Conservation (phyloP, 2,113 vertebrate genomes). For the Sinocyclocheilus rhinocerous region DNA sequence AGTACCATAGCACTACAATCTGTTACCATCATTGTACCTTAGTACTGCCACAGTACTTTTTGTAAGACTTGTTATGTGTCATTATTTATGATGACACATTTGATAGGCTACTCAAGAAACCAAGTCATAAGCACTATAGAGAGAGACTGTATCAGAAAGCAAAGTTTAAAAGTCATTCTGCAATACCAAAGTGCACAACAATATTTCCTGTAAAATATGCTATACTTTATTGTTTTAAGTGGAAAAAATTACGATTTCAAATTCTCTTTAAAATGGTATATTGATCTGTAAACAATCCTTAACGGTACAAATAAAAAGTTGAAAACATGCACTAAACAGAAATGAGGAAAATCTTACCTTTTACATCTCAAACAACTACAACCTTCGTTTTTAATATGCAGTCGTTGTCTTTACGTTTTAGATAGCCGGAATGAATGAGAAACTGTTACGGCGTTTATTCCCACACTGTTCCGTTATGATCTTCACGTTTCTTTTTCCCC, state of each 20-base stretch:
- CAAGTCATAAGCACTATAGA: neutral
- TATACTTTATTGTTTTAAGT: neutral
- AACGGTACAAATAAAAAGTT: neutral
- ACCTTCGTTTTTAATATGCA: neutral
- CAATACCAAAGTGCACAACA: neutral
- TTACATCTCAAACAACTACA: neutral
- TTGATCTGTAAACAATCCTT: neutral
- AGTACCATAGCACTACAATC: neutral
- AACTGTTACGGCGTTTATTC: neutral
- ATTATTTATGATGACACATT: neutral
- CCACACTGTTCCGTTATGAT: slow-evolving; percentile 32
- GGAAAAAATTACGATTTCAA: neutral
- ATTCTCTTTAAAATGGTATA: neutral
- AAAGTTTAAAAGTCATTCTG: neutral
- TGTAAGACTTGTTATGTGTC: neutral
- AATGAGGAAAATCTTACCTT: neutral
- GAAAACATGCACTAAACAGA: neutral
- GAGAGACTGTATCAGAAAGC: neutral
- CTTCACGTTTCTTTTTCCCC: slow-evolving; percentile 30
- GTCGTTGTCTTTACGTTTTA: neutral
- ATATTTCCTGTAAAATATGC: neutral
- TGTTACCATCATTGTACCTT: neutral
- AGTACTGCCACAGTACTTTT: neutral
- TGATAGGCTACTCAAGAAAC: neutral
- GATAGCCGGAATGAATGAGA: neutral